Base-by-base conservation (phyloP, 2,888 invertebrate genomes). In the Eristalis intricaria region DNA sequence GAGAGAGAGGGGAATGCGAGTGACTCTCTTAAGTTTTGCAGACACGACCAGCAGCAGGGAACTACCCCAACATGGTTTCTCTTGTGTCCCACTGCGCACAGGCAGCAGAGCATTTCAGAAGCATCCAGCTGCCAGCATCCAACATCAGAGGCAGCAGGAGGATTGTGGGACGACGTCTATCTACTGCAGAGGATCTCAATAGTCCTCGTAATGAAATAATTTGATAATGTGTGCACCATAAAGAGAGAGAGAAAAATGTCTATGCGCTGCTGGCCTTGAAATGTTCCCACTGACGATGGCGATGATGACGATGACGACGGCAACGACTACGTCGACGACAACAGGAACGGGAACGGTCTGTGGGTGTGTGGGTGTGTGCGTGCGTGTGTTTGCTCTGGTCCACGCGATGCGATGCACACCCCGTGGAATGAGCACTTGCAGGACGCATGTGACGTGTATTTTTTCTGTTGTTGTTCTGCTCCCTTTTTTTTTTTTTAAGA, bases 181-280 rank as follows among this genome's bases (percentile, higher is more conserved):
- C 80, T 68, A 76, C 79, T 75, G 80, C 84, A 80, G 78, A 86
- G 70, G 86, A 86, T 86, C 78, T 82, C 71, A 82, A 75, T 71
- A 82, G 78, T 78, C 66, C 43, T 79, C 63, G 56, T 75, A 86
- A 86, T 86, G 82, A 86, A 75, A 86, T 86, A 86, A 86, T 86
- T 86, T 78, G 83, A 86, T 86, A 86, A 82, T 78, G 70, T 78
- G 70, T 86, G 86, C 86, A 86, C 65, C 69, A 78, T 82, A 79
- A 64, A 71, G 56, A 82, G 78, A 50, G 50, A 73, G 81, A 69
- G 76, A 82, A 77, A 73, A 78, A 78, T 78, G 81, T 43, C 74
- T 69, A 86, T 82, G 82, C 82, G 77, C 85, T 86, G 85, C 50
- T 86, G 85, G 82, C 85, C 85, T 86, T 86, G 85, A 86, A 86